Conservation (phyloP, 2,797 vertebrate species). For the Acipenser transmontanus region DNA sequence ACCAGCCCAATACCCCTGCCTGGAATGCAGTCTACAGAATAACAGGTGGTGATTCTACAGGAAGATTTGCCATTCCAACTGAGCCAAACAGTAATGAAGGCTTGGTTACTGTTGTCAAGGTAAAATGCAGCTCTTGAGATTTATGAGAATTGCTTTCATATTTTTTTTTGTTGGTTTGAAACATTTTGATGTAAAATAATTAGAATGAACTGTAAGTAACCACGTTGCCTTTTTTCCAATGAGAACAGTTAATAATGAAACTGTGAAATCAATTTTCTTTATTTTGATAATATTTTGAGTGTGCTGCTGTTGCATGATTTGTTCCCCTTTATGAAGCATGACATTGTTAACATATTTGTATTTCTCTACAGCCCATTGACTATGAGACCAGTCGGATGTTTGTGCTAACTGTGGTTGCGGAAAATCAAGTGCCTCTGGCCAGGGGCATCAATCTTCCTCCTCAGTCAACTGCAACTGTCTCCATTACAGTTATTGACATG, state of each 20-base stretch:
- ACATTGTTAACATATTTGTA: slow-evolving; percentile 18
- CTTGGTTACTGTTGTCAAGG: slow-evolving; percentile 88
- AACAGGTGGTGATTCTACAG: slow-evolving; percentile 76
- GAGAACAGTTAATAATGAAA: not conserved
- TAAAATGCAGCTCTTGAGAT: slow-evolving; percentile 31
- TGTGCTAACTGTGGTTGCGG: slow-evolving; percentile 82
- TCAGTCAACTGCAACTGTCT: slow-evolving; percentile 86
- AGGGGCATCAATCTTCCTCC: slow-evolving; percentile 87
- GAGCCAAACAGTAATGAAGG: slow-evolving; percentile 92
- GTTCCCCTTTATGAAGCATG: slow-evolving; percentile 18
- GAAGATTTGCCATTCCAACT: slow-evolving; percentile 81
- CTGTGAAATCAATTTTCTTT: not conserved
- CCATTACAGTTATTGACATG: slow-evolving; percentile 84
- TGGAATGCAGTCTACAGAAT: slow-evolving; percentile 85
- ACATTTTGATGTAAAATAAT: too few species aligned
- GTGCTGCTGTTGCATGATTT: slow-evolving; percentile 3
- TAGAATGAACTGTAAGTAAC: too few species aligned
- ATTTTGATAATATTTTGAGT: slow-evolving; percentile 7
- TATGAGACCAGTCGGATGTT: slow-evolving; percentile 85
- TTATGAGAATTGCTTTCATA: not conserved
- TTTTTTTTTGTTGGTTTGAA: not conserved
- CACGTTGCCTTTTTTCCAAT: too few species aligned
- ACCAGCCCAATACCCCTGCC: slow-evolving; percentile 80
- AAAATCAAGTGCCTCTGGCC: slow-evolving; percentile 84
- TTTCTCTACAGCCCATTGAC: slow-evolving; percentile 76